Base-by-base conservation (phyloP, 2,113 vertebrate species). In the Bostrychus sinensis region DNA sequence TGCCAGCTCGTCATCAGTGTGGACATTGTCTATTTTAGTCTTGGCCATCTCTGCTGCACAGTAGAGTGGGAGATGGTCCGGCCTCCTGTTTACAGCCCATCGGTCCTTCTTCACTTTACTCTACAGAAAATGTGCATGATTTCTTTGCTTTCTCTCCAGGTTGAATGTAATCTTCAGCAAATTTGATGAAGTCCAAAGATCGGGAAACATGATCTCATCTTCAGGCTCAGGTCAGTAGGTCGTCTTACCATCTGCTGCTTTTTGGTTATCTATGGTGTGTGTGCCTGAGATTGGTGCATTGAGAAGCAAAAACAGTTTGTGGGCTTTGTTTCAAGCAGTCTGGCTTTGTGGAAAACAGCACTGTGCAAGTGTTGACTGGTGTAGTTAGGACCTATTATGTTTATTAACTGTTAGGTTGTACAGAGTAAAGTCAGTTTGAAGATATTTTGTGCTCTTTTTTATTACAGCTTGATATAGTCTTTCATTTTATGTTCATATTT, bases 131-230 rank as follows among this genome's bases (percentile, higher is more conserved):
- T 50, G 22, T 28, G 3, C 43, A 11, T 51, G 13, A 28, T 28
- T 9, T 45, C 3, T 55, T 13, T 30, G 0, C 32, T 11, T 1
- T 1, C n/a, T 17, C 42, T 36, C 7, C 72, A 99, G 97, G 81
- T 93, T 99, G 93, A 99, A 98, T 94, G 96, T 98, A 81, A 98
- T 99, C 92, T 98, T 98, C 89, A 93, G 93, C 71, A 98, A 94
- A 91, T 99, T 99, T 0, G 97, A 98, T 75, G 97, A 99, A 86
- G 97, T 99, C 80, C 97, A 99, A 88, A 96, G 95, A 91, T 96
- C 96, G 20, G 97, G 97, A 78, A 96, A 94, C 88, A 99, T 99
- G 97, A 95, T 98, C 62, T 92, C 92, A 11, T 94, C 94, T 60
- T 91, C 95, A 25, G 84, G 90, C 80, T 91, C 91, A 71, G 96